These are phyloP conservation scores for Numenius arquata DNA, from an alignment of 2,113 vertebrate species.

Conservation along the genomic window DNA sequence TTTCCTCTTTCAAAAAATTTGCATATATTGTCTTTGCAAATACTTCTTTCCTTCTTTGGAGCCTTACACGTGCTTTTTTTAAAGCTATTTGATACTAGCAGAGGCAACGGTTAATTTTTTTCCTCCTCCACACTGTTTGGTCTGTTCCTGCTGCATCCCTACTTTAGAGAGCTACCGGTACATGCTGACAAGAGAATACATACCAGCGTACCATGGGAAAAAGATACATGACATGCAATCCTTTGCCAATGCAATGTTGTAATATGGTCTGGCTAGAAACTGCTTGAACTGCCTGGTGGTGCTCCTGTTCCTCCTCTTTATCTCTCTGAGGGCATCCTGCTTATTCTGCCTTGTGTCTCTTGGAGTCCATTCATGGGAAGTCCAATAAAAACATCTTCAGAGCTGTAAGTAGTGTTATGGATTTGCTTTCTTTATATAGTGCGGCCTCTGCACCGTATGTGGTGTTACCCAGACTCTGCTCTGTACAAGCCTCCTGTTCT, in stretches of 20 bases:
- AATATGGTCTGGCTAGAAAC: background rate
- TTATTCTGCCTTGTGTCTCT: background rate
- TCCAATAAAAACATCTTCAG: background rate
- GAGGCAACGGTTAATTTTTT: background rate
- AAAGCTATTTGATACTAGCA: background rate
- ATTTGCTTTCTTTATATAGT: background rate
- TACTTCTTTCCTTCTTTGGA: background rate
- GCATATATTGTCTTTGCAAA: background rate
- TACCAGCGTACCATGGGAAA: background rate
- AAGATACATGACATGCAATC: background rate
- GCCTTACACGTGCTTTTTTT: background rate
- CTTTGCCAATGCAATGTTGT: background rate
- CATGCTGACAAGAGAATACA: background rate
- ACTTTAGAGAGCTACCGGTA: background rate
- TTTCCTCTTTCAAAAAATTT: background rate
- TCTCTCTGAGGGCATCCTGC: background rate
- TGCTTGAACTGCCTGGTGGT: background rate
- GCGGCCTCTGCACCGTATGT: accelerated
- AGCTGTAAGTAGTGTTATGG: background rate
- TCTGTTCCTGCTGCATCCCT: background rate
- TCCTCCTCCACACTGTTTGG: background rate
- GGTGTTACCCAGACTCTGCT: background rate
- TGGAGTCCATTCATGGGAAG: background rate
- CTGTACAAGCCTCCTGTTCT: background rate
- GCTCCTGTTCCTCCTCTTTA: background rate